Base-by-base conservation (phyloP, 2,888 invertebrate species). In the Biston betularia region DNA sequence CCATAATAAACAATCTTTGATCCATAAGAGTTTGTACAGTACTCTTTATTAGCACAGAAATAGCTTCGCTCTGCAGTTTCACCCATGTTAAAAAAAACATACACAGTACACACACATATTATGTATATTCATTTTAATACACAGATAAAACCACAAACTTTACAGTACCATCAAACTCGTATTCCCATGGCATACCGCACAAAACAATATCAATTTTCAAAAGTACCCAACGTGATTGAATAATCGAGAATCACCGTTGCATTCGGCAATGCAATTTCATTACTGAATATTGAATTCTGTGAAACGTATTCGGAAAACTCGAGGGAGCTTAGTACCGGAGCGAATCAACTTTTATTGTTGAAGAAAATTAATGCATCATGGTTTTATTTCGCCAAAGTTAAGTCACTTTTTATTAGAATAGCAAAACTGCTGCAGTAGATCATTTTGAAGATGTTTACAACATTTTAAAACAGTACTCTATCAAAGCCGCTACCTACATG, bases 221-320 rank as follows among this genome's bases (percentile, higher is more conserved):
- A 65, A 84, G 85, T 86, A 85, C 84, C 79, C 82, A 79, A 73
- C 80, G 75, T 83, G 86, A 89, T 89, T 88, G 85, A 89, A 90
- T 90, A 89, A 89, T 70, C 85, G 83, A 83, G 86, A 90, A 90
- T 89, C 89, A 90, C 85, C 83, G 86, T 86, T 86, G 87, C 86
- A 87, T 87, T 87, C 86, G 82, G 82, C 82, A 86, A 79, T 90
- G 87, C 88, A 90, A 90, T 90, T 90, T 89, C 87, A 91, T 92
- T 92, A 92, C 80, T 78, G 87, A 82, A 88, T 89, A 90, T 89
- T 89, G 87, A 82, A 89, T 90, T 84, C 78, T 84, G 83, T 78
- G 84, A 81, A 86, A 80, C 84, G 84, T 84, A 85, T 86, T 86
- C 80, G 75, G 82, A 54, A 65, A 46, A 53, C 88, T 82, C 87